Base-by-base conservation (phyloP, 2,888 invertebrate genomes). In the Danaus chrysippus region DNA sequence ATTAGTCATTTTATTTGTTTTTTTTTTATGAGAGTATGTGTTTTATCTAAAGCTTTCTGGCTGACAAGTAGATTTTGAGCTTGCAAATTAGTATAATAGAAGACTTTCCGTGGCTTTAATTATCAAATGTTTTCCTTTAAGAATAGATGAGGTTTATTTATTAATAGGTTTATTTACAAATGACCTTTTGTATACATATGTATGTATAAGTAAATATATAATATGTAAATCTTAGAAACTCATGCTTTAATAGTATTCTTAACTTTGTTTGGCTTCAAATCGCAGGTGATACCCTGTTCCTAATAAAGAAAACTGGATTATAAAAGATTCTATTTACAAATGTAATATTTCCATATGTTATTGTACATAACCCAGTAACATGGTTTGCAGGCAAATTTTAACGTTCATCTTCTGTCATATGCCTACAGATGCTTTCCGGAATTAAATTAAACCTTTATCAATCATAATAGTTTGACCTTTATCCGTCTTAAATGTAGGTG, bases 291-390 rank as follows among this genome's bases (percentile, higher is more conserved):
- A 69, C 70, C 64, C 64, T 71, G 76, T 70, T 74, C 76, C 71
- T 72, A 76, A 81, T 79, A 75, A 71, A 66, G 69, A 73, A 74
- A 81, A 81, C 68, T 69, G 72, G 79, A 82, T 80, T 81, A 82
- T 62, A 52, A 49, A 44, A 67, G 61, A 65, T 69, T 65, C 62
- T 62, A 62, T 58, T 60, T 60, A 61, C 58, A 64, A 54, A 57
- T 34, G 23, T 34, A 34, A 34, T 34, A 34, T 34, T 34, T 34
- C 23, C 23, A 34, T 34, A 34, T 34, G 23, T 1, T 34, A 34
- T 34, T 34, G 23, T 34, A 34, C 23, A 34, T 34, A 34, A 34
- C 23, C 2, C 23, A 34, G 23, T 34, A 34, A 34, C 23, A 34
- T 34, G 23, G 23, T 34, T 34, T 34, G 23, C 23, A 34, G 23